Base-by-base conservation (phyloP, 2,797 vertebrate genomes). In the Megaceryle alcyon region DNA sequence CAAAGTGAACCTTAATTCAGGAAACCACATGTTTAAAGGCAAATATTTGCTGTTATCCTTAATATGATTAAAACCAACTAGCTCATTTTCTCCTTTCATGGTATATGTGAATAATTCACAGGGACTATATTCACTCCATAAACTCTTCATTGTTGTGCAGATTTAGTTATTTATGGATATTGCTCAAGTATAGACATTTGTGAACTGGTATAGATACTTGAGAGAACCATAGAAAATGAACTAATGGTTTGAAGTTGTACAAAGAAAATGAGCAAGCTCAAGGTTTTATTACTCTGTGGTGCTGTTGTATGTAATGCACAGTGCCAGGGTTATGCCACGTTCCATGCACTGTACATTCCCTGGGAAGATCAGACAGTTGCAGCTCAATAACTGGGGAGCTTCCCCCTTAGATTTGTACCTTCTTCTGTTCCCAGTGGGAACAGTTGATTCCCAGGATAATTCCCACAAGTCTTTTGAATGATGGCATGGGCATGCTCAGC, bases 271-370 rank as follows among this genome's bases (percentile, higher is more conserved):
- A 46, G 5, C 14, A 70, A 7, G 15, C 33, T 54, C 8, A 44
- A 59, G 56, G 6, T 28, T 49, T 71, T 70, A 7, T 33, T 29
- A 6, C 8, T 54, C 20, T 23, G 7, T 23, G 14, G 10, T 59
- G 17, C 14, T 26, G 12, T 12, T 43, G 26, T 15, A 25, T 6
- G 3, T 4, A 37, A 12, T 3, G 12, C 41, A 15, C 1, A 3
- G 28, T 77, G 65, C 8, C 1, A 2, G 9, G 44, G 10, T 18
- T 65, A 49, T 44, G 33, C 12, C 15, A 8, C 17, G 49, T 60
- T 18, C 11, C 26, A 14, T 1, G 4, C 12, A 9, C 33, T 23
- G 33, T 41, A 8, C 10, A 13, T 26, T 41, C 9, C 12, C 20
- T 72, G 33, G 12, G 43, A 68, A 83, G 8, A 35, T 53, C 21